A percentile compares a stretch with the other conserved stretches of the same genome.
Conservation (phyloP, 2,797 vertebrate species). For the Anas acuta region DNA sequence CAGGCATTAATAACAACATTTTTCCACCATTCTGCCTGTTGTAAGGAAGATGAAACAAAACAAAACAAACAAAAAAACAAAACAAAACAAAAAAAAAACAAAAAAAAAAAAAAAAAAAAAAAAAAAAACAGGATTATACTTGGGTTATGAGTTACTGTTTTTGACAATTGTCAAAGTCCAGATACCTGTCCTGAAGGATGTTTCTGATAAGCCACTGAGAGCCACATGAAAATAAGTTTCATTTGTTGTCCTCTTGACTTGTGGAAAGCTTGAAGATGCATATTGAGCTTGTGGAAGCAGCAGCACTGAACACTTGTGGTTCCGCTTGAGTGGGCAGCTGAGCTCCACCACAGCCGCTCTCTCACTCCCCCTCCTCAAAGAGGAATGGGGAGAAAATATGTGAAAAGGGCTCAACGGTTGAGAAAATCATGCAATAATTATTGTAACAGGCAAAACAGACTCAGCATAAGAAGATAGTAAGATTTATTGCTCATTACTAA, state of each 20-base stretch:
- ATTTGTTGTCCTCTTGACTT: neutral
- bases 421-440: too few species aligned
- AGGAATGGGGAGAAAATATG: too few species aligned
- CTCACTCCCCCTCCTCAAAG: too few species aligned
- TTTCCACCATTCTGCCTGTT: neutral
- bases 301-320: neutral
- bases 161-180: neutral
- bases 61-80: neutral
- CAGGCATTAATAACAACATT: neutral
- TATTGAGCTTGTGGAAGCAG: neutral
- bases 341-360: neutral
- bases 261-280: neutral
- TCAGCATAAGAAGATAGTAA: too few species aligned
- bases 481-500: too few species aligned
- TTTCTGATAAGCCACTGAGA: neutral
- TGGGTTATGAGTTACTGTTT: neutral
- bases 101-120: neutral
- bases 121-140: neutral
- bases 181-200: neutral
- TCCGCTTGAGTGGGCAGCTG: too few species aligned
- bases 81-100: too few species aligned
- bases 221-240: neutral
- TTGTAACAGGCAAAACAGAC: too few species aligned
- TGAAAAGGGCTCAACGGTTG: too few species aligned
- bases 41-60: neutral